phyloP scores from a whole-genome alignment of 2,888 invertebrate genomes.

The Branchipolynoe longqiensis region DNA sequence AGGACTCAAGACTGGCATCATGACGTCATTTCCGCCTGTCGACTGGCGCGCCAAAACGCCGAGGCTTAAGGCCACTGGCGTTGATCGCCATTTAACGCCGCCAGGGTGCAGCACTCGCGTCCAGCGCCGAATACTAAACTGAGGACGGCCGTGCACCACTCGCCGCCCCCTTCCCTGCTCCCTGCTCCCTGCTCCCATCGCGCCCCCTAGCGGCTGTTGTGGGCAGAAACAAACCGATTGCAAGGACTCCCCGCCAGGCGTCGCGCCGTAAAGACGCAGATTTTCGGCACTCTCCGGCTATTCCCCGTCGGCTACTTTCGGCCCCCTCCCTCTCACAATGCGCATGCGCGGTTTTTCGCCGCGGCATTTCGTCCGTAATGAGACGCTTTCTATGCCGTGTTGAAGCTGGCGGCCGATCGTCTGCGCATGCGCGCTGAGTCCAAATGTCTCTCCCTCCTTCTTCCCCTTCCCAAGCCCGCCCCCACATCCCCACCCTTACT shows the following conservation, averaged over 20 bases:
- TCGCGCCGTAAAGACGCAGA: constrained; percentile 32
- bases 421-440: too few relatives aligned
- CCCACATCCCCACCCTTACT: too few relatives aligned
- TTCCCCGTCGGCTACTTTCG: constrained; percentile 35
- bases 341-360: too few relatives aligned
- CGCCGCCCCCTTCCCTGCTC: too few relatives aligned
- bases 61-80: background rate
- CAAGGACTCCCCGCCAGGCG: constrained; percentile 14
- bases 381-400: constrained; percentile 53
- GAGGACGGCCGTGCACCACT: background rate
- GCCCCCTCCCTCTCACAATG: background rate
- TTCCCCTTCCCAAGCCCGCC: too few relatives aligned
- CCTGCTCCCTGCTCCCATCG: too few relatives aligned
- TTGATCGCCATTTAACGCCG: constrained; percentile 13
- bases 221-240: background rate
- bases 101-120: background rate
- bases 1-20: background rate
- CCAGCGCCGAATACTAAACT: constrained; percentile 8
- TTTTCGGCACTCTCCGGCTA: constrained; percentile 37
- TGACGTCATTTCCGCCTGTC: too few relatives aligned
- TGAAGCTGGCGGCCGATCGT: too few relatives aligned
- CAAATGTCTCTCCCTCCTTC: too few relatives aligned
- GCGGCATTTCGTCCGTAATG: too few relatives aligned
- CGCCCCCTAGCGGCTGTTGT: background rate
- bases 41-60: too few relatives aligned